These are phyloP conservation scores for Dinoponera quadriceps DNA, from an alignment of 1,140 invertebrate genomes.

Conservation along the genomic window DNA sequence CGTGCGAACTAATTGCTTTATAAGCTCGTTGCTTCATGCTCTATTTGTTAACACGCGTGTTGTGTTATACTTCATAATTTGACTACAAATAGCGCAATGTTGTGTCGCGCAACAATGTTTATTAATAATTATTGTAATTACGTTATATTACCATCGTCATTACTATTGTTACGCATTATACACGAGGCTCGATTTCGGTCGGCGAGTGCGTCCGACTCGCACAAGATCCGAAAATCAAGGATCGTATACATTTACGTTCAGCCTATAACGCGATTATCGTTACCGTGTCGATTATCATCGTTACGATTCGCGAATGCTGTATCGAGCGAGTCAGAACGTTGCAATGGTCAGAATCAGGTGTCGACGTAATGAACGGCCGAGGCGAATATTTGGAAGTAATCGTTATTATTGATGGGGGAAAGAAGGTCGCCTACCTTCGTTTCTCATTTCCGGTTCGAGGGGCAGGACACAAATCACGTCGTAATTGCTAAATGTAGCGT, in stretches of 20 bases:
- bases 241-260: background rate
- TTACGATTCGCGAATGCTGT: background rate
- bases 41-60: background rate
- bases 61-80: background rate
- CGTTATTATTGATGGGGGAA: conserved; percentile 69
- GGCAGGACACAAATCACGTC: conserved; percentile 73
- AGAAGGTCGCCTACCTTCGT: conserved; percentile 71
- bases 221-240: background rate
- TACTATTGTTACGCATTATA: background rate
- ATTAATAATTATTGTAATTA: conserved; percentile 24
- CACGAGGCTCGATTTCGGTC: background rate
- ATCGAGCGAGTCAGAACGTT: background rate
- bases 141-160: background rate
- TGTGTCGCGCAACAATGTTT: background rate
- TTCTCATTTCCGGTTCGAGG: conserved; percentile 77
- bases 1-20: background rate
- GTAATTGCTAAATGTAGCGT: conserved; percentile 80
- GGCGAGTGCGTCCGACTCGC: background rate
- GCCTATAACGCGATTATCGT: conserved; percentile 11
- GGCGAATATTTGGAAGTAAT: conserved; percentile 58
- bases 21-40: background rate
- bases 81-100: background rate
- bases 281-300: background rate
- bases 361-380: conserved; percentile 7
- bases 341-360: background rate